phyloP scores from a whole-genome alignment of 2,888 invertebrate genomes.

The Lasioglossum marginatum region DNA sequence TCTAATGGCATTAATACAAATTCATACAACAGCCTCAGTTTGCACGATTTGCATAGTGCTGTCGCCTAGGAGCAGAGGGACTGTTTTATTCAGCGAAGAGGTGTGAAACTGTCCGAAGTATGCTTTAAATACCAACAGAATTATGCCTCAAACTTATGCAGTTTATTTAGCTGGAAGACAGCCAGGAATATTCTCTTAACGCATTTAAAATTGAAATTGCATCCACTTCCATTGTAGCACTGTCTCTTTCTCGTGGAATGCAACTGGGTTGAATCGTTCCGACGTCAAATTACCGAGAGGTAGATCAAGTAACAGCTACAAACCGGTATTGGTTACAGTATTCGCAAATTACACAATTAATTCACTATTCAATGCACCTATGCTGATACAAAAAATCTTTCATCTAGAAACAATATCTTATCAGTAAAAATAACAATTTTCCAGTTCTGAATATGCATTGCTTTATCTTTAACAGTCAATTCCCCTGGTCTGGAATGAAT shows the following conservation, averaged over 20 bases:
- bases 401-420: background rate
- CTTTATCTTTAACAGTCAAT: too few relatives aligned
- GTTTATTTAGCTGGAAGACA: slow-evolving; percentile 37
- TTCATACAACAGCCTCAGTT: background rate
- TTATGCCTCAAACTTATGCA: slow-evolving; percentile 18
- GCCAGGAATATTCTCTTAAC: slow-evolving; percentile 39
- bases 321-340: background rate
- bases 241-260: slow-evolving; percentile 7
- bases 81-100: slow-evolving; percentile 12
- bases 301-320: slow-evolving; percentile 12
- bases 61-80: background rate
- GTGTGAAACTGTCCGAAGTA: slow-evolving; percentile 23
- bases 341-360: background rate
- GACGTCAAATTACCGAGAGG: slow-evolving; percentile 24
- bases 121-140: slow-evolving; percentile 48
- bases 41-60: slow-evolving; percentile 14
- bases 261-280: slow-evolving; percentile 10
- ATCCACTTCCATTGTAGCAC: slow-evolving; percentile 30
- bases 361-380: background rate
- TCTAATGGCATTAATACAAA: background rate
- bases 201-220: slow-evolving; percentile 53
- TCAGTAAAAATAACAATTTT: background rate
- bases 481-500: too few relatives aligned
- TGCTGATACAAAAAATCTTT: too few relatives aligned
- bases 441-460: background rate